Conservation (phyloP, 2,888 invertebrate species). For the Melinaea menophilus region DNA sequence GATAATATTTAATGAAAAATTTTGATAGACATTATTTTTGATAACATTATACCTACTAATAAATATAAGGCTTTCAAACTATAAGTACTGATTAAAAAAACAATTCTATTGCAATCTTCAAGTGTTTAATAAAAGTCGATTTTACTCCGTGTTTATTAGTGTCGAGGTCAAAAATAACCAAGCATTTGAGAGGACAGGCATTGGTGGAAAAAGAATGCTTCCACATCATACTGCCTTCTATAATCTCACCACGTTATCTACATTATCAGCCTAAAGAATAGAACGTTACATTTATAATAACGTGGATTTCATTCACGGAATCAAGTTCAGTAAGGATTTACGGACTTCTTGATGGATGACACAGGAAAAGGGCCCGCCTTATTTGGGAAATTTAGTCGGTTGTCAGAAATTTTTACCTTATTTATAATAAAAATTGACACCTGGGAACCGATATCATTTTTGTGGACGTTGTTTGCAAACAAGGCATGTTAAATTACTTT, state of each 20-base stretch:
- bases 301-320: constrained; percentile 15
- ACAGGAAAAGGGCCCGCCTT: constrained; percentile 20
- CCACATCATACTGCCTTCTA: constrained; percentile 25
- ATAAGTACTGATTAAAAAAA: too few relatives aligned
- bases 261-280: constrained; percentile 14
- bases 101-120: too few relatives aligned
- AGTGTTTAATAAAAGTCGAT: constrained; percentile 1
- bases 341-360: constrained; percentile 49
- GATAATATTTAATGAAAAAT: too few relatives aligned
- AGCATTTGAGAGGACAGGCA: constrained; percentile 36
- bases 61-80: too few relatives aligned
- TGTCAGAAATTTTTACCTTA: background rate
- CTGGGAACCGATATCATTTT: background rate
- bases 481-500: constrained; percentile 11
- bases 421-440: background rate
- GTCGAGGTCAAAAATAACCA: constrained; percentile 34
- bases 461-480: background rate
- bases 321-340: constrained; percentile 43
- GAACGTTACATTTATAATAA: constrained; percentile 12
- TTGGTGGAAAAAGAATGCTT: constrained; percentile 37
- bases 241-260: constrained; percentile 13
- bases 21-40: too few relatives aligned
- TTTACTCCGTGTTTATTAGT: constrained; percentile 23
- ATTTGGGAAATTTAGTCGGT: constrained; percentile 4
- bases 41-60: too few relatives aligned